Evolutionary conservation across 2,113 vertebrate genomes (phyloP), one percentile per base, ranked within the genome.

Genomic region (Saccopteryx leptura): DNA sequence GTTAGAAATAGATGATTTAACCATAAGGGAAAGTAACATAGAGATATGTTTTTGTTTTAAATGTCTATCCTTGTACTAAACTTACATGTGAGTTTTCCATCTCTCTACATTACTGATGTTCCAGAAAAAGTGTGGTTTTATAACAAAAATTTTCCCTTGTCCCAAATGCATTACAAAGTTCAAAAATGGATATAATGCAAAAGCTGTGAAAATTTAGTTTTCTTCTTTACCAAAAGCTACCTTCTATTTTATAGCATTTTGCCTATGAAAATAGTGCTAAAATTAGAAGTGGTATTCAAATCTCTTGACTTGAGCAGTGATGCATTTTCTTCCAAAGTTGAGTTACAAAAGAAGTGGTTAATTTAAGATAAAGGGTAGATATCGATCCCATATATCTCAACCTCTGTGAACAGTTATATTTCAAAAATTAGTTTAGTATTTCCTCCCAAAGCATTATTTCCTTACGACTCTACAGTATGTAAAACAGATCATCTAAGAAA

Each of bases 211-310:
- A 93, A 91, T 65, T 13, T 46, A 15, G n/a, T 61, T 94, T 23
- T 84, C 28, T 91, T 61, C n/a, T 93, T 82, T 91, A 75, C 39
- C 18, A 14, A 9, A 75, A 93, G 50, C 91, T 83, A 19, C 17
- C 91, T 90, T 94, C 26, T 75, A 63, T 91, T 97, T 89, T 69
- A 83, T 2, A 71, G 28, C 19, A 83, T 82, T 97, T 88, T 97
- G 69, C 68, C 33, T 52, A 0, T 71, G 75, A 68, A 33, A 74
- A 95, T 39, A 79, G 18, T 61, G 15, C 71, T 68, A 63, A 94
- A 93, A 68, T 48, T 91, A 81, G 63, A 94, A 78, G 58, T 66
- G 17, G 10, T 90, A 66, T 85, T 91, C 50, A 58, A 52, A 94
- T 89, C 79, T 91, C 21, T 58, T 58, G 12, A 72, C 60, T 79